Percentiles rank a stretch among this genome's conserved stretches.
phyloP scores from a whole-genome alignment of 2,113 vertebrate genomes.

The Heterochromis multidens region DNA sequence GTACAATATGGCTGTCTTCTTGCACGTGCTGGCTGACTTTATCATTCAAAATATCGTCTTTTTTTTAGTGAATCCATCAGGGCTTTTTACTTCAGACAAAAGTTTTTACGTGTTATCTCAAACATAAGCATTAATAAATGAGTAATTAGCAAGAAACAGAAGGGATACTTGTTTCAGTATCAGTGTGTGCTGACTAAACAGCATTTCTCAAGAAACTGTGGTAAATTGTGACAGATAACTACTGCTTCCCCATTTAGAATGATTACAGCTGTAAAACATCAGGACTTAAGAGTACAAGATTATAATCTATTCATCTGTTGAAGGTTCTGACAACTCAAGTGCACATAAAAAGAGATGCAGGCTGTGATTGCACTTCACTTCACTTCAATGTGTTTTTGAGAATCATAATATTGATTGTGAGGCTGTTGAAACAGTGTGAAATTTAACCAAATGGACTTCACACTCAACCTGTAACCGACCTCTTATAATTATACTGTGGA shows the following conservation, averaged over 20 bases:
- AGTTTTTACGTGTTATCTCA: too few relatives aligned
- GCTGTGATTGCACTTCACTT: not conserved
- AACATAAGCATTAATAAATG: not conserved
- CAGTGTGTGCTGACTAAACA: not conserved
- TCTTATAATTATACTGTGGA: not conserved
- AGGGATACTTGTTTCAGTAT: not conserved
- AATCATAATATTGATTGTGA: not conserved
- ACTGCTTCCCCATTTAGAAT: not conserved
- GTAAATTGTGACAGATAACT: not conserved
- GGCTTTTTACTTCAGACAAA: not conserved
- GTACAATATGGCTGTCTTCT: not conserved
- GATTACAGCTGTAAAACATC: not conserved
- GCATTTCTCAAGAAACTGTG: not conserved
- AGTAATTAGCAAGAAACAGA: not conserved
- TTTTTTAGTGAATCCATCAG: not conserved
- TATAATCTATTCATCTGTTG: not conserved
- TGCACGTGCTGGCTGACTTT: not conserved
- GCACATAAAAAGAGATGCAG: rapidly evolving
- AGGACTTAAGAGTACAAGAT: not conserved
- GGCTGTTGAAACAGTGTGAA: not conserved
- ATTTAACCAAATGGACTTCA: not conserved
- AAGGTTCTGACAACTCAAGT: not conserved
- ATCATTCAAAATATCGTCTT: not conserved
- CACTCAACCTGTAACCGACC: not conserved
- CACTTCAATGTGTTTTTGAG: not conserved